Evolutionary conservation across 2,113 vertebrate genomes (phyloP).

Genomic region (Dromaius novaehollandiae): DNA sequence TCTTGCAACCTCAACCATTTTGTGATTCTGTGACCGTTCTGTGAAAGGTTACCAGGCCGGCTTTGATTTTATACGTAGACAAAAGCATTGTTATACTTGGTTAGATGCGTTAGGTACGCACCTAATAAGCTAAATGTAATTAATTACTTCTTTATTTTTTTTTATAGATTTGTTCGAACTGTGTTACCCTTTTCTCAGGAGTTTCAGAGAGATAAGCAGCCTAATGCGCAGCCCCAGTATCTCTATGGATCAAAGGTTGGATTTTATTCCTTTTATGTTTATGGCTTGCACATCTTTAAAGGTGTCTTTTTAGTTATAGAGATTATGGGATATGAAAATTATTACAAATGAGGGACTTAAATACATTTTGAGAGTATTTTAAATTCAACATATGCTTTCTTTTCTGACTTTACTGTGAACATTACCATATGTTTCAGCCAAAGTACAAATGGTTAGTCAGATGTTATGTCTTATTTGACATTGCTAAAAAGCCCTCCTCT

Average conservation of each 20-base stretch:
- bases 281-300: background rate
- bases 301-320: background rate
- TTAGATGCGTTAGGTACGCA: background rate
- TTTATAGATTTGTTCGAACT: slow-evolving; percentile 86
- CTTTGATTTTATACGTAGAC: background rate
- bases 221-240: slow-evolving; percentile 90
- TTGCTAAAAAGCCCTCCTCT: slow-evolving; percentile 3
- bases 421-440: background rate
- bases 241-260: slow-evolving; percentile 88
- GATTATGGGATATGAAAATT: background rate
- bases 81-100: background rate
- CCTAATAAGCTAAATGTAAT: background rate
- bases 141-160: background rate
- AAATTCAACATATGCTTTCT: background rate
- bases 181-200: slow-evolving; percentile 89
- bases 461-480: background rate
- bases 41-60: background rate
- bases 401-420: background rate
- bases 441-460: background rate
- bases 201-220: slow-evolving; percentile 91
- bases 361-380: background rate
- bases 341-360: background rate
- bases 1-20: no score
- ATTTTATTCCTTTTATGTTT: background rate
- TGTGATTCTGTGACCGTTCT: background rate